phyloP scores from a whole-genome alignment of 2,797 vertebrate genomes.

The Phalanger gymnotis region DNA sequence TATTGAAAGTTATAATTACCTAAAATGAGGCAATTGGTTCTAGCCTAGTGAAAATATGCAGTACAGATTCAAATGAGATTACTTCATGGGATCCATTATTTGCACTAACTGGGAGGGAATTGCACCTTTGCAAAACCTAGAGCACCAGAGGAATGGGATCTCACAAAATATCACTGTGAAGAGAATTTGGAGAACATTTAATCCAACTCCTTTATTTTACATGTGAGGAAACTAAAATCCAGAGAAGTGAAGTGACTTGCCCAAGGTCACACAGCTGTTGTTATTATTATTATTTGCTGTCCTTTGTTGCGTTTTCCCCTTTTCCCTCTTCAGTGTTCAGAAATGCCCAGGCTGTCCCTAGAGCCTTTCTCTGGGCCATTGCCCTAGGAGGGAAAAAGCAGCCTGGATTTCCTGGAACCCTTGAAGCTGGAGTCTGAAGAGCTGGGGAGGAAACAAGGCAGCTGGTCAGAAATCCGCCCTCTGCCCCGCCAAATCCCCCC shows the following conservation, averaged over 20 bases:
- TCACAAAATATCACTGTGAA: background rate
- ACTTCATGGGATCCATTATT: background rate
- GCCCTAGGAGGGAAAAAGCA: constrained; percentile 71
- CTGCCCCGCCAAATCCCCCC: background rate
- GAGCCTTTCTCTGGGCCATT: constrained; percentile 69
- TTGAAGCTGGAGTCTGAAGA: constrained; percentile 57
- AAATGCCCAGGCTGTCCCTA: constrained; percentile 77
- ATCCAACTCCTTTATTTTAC: background rate
- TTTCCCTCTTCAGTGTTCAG: constrained; percentile 74
- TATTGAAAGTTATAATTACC: background rate
- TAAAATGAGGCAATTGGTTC: background rate
- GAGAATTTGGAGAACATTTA: background rate
- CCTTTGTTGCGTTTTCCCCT: constrained; percentile 74
- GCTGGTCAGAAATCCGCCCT: background rate
- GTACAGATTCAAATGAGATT: background rate
- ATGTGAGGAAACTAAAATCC: background rate
- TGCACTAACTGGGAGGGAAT: background rate
- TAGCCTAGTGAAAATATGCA: background rate
- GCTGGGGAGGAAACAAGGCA: constrained; percentile 53
- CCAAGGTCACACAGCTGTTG: constrained; percentile 51
- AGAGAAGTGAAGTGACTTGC: background rate
- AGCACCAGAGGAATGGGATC: background rate
- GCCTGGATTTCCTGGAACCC: constrained; percentile 80
- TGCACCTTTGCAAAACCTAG: background rate
- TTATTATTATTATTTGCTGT: constrained; percentile 54